Base-by-base conservation (phyloP, 2,797 vertebrate genomes). In the Cossypha caffra region DNA sequence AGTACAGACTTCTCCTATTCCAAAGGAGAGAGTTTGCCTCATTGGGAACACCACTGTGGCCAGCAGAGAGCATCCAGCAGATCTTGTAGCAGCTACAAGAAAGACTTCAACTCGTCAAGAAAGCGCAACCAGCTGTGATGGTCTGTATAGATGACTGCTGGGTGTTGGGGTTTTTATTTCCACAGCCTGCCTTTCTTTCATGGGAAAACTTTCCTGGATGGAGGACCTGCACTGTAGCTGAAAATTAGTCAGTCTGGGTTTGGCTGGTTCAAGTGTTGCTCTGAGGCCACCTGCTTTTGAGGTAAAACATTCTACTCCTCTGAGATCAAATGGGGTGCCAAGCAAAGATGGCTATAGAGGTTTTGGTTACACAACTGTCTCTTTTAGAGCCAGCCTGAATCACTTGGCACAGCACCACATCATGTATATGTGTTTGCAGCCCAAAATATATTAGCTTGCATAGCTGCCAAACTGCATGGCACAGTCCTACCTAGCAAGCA, bases 121-220 rank as follows among this genome's bases (percentile, higher is more conserved):
- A 63, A 77, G 35, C 28, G n/a, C 52, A 80, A 33, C 47, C 21
- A 21, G 52, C 40, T 16, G 10, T 29, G 50, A 24, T 0, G 1
- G 31, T 47, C 54, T 50, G 23, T 72, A 28, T 3, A 75, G 45
- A n/a, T 18, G 42, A 64, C 38, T 90, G 40, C 28, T 63, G 25
- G 8, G 5, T 84, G 31, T 1, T 48, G 52, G 5, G 7, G 1
- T 0, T 3, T 43, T 38, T 37, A 54, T 55, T 2, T 1, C 9
- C 13, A 23, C 31, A 72, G 61, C 17, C 35, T 43, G 66, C 55
- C 25, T 42, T 82, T 73, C 43, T 57, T 87, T 69, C 37, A 21
- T 90, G 35, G n/a, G 45, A 71, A 35, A 43, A 10, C 11, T 38
- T 88, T 64, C 11, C 17, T 54, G 45, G 45, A 35, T 80, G 71